A percentile compares a stretch with the other conserved stretches of the same genome.
Conservation (phyloP, 2,888 invertebrate genomes). For the Idaea biselata region DNA sequence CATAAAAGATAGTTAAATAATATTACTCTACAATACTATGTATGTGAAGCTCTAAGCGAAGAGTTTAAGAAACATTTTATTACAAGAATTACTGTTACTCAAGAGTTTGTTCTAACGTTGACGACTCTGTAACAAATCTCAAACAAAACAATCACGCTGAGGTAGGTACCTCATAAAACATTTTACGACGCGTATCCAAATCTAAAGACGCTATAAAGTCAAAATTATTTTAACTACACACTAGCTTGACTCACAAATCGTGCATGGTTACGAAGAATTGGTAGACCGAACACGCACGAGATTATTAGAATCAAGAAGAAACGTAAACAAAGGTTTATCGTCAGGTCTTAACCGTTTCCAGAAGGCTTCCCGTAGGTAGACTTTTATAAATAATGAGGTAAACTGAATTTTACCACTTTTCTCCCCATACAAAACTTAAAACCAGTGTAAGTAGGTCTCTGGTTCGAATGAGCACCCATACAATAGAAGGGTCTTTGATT, state of each 20-base stretch:
- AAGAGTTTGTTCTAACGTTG: background rate
- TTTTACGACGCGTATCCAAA: background rate
- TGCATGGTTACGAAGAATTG: background rate
- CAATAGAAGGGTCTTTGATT: no score
- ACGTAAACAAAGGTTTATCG: no score
- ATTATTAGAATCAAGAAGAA: background rate
- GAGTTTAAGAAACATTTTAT: background rate
- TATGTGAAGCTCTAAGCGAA: background rate
- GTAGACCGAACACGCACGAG: background rate
- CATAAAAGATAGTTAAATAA: no score
- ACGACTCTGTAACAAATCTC: background rate
- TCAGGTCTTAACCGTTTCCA: no score
- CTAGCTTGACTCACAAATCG: background rate
- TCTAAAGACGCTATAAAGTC: background rate
- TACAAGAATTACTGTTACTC: background rate
- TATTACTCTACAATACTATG: no score
- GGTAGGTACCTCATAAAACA: background rate
- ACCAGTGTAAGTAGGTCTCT: no score
- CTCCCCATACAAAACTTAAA: no score
- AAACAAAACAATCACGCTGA: background rate
- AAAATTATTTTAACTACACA: background rate
- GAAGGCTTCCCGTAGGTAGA: no score
- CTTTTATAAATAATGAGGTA: no score
- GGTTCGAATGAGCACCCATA: no score
- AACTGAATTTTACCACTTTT: no score